These are phyloP conservation scores for Lepidonotus clava DNA, from an alignment of 2,888 invertebrate genomes.

Conservation along the genomic window DNA sequence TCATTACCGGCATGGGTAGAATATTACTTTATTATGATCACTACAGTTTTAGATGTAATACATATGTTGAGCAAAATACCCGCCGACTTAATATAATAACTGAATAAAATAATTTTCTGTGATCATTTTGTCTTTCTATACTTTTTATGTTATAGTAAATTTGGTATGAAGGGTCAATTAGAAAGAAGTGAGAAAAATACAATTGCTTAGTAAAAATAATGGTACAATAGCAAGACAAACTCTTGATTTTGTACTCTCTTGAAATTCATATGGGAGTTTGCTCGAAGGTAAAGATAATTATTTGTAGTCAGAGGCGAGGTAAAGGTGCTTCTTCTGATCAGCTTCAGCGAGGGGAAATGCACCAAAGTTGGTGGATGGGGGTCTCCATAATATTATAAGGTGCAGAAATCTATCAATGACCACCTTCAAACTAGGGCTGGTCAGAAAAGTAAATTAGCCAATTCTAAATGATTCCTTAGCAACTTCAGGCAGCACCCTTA, in stretches of 20 bases:
- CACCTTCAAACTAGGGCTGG: background rate
- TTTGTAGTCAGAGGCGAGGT: background rate
- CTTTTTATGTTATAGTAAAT: background rate
- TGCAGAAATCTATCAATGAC: background rate
- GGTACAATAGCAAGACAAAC: constrained; percentile 45
- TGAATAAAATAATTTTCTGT: background rate
- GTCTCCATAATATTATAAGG: background rate
- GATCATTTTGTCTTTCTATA: background rate
- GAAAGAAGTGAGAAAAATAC: background rate
- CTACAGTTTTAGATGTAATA: background rate
- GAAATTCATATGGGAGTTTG: constrained; percentile 8
- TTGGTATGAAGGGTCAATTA: background rate
- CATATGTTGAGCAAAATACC: background rate
- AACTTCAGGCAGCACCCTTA: constrained; percentile 9
- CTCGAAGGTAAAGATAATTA: constrained; percentile 14
- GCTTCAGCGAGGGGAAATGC: background rate
- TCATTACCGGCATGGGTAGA: background rate
- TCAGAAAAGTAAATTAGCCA: too few relatives aligned
- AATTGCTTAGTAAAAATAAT: constrained; percentile 27
- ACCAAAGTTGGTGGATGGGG: background rate
- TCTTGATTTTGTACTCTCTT: constrained; percentile 5
- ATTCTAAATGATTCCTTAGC: background rate
- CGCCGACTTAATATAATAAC: background rate
- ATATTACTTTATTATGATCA: background rate
- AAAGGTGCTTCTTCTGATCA: background rate